Percentiles rank a stretch among this genome's conserved stretches.
phyloP scores from a whole-genome alignment of 1,140 invertebrate species.

The Drosophila varians region DNA sequence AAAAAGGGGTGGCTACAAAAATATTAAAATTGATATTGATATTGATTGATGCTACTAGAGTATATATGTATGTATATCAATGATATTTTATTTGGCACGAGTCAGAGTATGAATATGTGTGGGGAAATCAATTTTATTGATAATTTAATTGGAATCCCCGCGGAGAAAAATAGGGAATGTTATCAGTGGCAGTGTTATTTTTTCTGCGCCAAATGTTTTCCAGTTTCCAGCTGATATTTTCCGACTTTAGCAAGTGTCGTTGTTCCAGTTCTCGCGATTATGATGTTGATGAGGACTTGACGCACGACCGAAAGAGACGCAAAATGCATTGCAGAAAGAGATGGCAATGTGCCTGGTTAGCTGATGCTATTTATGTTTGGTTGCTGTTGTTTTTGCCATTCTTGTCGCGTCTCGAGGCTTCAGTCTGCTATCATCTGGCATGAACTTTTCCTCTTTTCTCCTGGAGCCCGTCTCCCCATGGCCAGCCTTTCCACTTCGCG shows the following conservation, averaged over 20 bases:
- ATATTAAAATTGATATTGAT: background rate
- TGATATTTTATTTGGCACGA: too few species aligned
- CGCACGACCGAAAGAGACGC: conserved; percentile 31
- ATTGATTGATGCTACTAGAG: background rate
- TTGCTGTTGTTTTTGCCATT: conserved; percentile 18
- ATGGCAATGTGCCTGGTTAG: conserved; percentile 23
- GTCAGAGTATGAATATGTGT: too few species aligned
- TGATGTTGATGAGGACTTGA: conserved; percentile 60
- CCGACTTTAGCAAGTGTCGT: conserved; percentile 29
- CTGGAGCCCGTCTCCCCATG: conserved; percentile 2
- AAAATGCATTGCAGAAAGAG: conserved; percentile 4
- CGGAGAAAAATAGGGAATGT: background rate
- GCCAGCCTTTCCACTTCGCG: conserved; percentile 8
- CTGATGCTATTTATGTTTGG: conserved; percentile 52
- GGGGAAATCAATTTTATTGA: too few species aligned
- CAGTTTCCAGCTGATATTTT: conserved; percentile 6
- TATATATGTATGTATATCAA: background rate
- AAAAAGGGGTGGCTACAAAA: background rate
- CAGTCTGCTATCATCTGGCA: conserved; percentile 33
- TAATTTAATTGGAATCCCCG: background rate
- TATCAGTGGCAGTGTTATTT: background rate
- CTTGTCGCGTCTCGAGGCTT: conserved; percentile 23
- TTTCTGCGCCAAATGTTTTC: conserved; percentile 42
- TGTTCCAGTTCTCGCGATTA: conserved; percentile 67
- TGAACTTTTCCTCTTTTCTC: conserved; percentile 10